Conservation (phyloP, 1,140 invertebrate genomes). For the Callitettix versicolor region DNA sequence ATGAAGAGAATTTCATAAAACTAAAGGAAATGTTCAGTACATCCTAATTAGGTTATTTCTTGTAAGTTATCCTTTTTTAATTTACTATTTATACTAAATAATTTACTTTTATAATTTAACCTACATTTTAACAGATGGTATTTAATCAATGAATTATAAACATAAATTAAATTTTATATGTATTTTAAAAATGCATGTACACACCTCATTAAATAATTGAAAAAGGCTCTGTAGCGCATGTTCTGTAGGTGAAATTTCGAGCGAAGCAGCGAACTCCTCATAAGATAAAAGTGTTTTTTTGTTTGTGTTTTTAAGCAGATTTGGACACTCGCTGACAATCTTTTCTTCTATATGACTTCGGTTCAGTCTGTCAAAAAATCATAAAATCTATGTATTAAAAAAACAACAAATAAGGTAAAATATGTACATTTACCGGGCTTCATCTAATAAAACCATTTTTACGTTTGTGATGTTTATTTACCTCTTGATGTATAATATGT, state of each 20-base stretch:
- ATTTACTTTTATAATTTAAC: too few species aligned
- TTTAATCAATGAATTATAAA: too few species aligned
- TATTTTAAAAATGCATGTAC: too few species aligned
- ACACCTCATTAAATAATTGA: conserved; percentile 1
- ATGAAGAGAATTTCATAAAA: too few species aligned
- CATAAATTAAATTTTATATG: too few species aligned
- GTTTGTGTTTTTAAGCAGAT: conserved; percentile 21
- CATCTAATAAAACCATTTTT: not conserved
- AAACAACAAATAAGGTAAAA: not conserved
- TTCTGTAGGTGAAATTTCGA: conserved; percentile 37
- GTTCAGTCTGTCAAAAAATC: conserved; percentile 23
- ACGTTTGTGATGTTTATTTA: not conserved
- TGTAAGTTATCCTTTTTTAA: too few species aligned
- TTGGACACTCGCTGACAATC: conserved; percentile 14
- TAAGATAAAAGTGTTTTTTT: conserved; percentile 12
- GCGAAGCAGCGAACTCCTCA: conserved; percentile 28
- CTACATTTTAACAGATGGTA: too few species aligned
- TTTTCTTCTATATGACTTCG: conserved; percentile 30
- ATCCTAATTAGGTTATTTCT: too few species aligned
- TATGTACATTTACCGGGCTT: not conserved
- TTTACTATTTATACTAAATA: too few species aligned
- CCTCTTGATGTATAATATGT: not conserved
- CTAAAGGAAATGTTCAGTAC: too few species aligned
- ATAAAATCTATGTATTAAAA: not conserved
- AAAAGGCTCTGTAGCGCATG: conserved; percentile 36